Evolutionary conservation across 2,888 invertebrate genomes (phyloP).

Genomic region (Oasisia sp.): DNA sequence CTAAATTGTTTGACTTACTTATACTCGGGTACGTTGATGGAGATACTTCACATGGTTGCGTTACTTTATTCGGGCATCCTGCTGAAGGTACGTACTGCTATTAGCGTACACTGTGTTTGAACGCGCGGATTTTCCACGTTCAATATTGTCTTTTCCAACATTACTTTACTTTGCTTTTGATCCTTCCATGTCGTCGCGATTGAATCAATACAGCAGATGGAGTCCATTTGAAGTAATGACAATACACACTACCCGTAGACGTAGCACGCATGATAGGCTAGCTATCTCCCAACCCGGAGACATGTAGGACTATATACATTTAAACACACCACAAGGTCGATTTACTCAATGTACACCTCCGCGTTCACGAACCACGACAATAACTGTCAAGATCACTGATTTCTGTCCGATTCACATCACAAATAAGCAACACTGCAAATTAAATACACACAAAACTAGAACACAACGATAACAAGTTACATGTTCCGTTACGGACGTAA

Average conservation of each 20-base stretch:
- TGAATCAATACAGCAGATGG: neutral
- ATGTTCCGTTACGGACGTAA: neutral
- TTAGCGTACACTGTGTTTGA: neutral
- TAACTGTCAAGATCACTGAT: neutral
- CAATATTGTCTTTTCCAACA: neutral
- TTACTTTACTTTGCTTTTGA: neutral
- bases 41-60: too few species aligned
- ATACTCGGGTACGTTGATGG: too few species aligned
- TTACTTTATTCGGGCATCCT: too few species aligned
- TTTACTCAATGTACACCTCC: neutral
- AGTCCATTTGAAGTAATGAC: neutral
- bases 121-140: neutral
- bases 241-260: too few species aligned
- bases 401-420: neutral
- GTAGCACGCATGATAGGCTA: neutral
- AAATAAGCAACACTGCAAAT: neutral
- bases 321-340: neutral
- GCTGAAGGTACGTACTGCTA: neutral
- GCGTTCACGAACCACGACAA: neutral
- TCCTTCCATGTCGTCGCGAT: neutral
- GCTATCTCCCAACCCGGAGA: neutral
- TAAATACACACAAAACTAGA: neutral
- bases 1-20: too few species aligned
- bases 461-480: neutral
- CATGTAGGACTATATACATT: neutral